phyloP scores from a whole-genome alignment of 2,888 invertebrate genomes.

The Bellardia pandia region DNA sequence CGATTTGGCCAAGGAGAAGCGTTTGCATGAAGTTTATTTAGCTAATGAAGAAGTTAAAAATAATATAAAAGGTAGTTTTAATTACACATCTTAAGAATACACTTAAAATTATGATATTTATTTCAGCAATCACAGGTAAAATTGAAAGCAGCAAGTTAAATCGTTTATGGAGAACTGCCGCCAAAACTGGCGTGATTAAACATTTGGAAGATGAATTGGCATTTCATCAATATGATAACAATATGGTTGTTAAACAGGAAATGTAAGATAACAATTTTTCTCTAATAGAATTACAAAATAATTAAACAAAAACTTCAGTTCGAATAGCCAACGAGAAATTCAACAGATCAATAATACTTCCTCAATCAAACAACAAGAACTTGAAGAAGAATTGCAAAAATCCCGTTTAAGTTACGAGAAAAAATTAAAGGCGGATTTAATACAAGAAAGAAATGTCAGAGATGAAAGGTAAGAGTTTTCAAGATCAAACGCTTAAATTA shows the following conservation, averaged over 20 bases:
- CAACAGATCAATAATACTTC: conserved; percentile 74
- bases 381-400: conserved; percentile 76
- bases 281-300: background rate
- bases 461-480: conserved; percentile 79
- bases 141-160: conserved; percentile 75
- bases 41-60: conserved; percentile 73
- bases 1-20: conserved; percentile 75
- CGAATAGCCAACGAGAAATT: conserved; percentile 74
- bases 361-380: conserved; percentile 75
- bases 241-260: conserved; percentile 75
- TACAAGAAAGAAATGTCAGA: conserved; percentile 76
- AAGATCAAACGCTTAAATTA: background rate
- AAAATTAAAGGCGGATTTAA: conserved; percentile 73
- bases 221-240: conserved; percentile 76
- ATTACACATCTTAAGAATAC: background rate
- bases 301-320: conserved; percentile 72
- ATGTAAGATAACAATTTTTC: conserved; percentile 69
- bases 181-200: conserved; percentile 76
- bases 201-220: conserved; percentile 77
- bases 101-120: background rate
- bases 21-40: conserved; percentile 75
- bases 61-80: conserved; percentile 70
- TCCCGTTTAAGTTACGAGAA: conserved; percentile 73
- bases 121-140: conserved; percentile 73
- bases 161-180: conserved; percentile 75